Conservation (phyloP, 2,888 invertebrate species). For the Heliconius charithonia region DNA sequence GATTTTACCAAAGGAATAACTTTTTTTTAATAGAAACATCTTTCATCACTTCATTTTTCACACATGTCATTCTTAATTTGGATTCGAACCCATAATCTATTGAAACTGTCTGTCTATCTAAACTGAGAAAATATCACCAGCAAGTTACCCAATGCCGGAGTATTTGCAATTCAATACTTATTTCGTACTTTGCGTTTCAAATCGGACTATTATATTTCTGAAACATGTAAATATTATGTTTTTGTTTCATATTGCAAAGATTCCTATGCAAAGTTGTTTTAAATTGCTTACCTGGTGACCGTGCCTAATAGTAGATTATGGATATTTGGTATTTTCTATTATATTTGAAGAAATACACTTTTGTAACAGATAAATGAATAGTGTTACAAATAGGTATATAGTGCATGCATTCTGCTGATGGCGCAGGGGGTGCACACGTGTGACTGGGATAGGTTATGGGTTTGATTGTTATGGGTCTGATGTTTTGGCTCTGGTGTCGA, state of each 20-base stretch:
- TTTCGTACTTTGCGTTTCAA: conserved; percentile 10
- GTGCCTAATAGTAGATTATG: conserved; percentile 14
- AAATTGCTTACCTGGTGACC: conserved; percentile 9
- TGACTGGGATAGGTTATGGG: no score
- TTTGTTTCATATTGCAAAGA: conserved; percentile 2
- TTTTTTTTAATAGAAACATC: no score
- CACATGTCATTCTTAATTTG: neutral
- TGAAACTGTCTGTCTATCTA: neutral
- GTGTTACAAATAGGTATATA: neutral
- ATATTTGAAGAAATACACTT: neutral
- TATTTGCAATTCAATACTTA: conserved; percentile 7
- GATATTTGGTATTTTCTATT: conserved; percentile 8
- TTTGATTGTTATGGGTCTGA: no score
- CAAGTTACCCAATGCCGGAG: neutral
- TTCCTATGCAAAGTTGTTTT: conserved; percentile 8
- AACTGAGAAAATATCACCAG: neutral
- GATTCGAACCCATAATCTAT: neutral
- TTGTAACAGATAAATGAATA: neutral
- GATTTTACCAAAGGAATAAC: neutral
- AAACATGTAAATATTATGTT: conserved; percentile 12
- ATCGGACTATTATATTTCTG: neutral
- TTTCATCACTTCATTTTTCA: no score
- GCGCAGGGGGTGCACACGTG: no score
- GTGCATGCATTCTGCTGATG: neutral
- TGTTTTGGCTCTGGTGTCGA: no score